phyloP scores from a whole-genome alignment of 2,113 vertebrate species.

The Bombycilla garrulus region DNA sequence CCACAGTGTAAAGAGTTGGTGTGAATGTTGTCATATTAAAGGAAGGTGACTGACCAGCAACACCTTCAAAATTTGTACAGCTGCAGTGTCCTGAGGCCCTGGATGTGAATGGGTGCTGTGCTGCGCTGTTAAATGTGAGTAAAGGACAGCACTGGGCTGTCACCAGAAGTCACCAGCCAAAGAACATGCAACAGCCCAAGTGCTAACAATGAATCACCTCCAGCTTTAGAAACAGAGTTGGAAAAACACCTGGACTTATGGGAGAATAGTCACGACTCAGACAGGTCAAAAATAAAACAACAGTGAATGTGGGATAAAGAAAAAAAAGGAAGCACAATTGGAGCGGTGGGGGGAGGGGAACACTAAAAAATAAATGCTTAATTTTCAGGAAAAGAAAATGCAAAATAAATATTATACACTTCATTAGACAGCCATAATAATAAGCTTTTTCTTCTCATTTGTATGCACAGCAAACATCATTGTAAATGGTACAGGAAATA shows the following conservation, averaged over 20 bases:
- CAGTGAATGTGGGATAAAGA: background rate
- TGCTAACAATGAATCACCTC: background rate
- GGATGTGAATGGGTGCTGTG: fast-evolving
- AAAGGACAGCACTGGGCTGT: background rate
- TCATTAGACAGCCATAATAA: background rate
- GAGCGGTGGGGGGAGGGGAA: fast-evolving
- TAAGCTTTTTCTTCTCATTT: background rate
- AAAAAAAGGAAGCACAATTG: background rate
- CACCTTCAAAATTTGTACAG: background rate
- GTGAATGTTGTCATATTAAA: background rate
- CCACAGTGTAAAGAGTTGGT: background rate
- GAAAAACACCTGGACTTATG: background rate
- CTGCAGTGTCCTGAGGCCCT: background rate
- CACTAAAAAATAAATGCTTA: background rate
- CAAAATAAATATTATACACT: background rate
- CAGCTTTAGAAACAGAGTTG: background rate
- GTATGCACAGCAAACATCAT: background rate
- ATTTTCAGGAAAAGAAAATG: background rate
- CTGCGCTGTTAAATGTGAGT: background rate
- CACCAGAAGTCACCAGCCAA: background rate
- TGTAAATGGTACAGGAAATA: background rate
- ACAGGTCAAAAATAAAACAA: background rate
- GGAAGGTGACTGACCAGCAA: background rate
- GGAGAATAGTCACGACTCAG: background rate
- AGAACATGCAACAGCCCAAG: background rate